A percentile compares a stretch with the other conserved stretches of the same genome.
Evolutionary conservation across 1,140 invertebrate genomes (phyloP).

Genomic region (Andrena cerasifolii): DNA sequence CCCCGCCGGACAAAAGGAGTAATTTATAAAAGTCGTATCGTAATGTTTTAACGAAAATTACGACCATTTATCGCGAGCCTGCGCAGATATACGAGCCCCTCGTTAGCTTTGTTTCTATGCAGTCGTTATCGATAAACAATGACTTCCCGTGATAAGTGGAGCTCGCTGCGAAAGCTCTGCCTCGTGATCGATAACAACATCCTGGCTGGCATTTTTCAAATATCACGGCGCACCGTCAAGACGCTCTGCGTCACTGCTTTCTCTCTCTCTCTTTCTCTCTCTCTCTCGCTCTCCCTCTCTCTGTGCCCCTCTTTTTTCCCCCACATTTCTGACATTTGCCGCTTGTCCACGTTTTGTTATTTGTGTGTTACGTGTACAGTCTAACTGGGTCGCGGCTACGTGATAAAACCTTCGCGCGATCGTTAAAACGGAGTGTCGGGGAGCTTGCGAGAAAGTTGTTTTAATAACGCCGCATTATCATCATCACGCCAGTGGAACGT

Average conservation of each 20-base stretch:
- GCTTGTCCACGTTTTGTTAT: conserved; percentile 12
- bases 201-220: conserved; percentile 35
- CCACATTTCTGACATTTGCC: conserved; percentile 27
- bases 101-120: background rate
- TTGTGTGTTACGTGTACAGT: conserved; percentile 5
- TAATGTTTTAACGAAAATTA: background rate
- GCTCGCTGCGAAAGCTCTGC: background rate
- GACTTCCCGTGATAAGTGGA: background rate
- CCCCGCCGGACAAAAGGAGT: background rate
- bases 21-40: background rate
- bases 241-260: background rate
- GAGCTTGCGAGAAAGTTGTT: conserved; percentile 19
- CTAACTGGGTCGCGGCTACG: conserved; percentile 24
- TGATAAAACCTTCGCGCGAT: conserved; percentile 25
- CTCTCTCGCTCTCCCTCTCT: too few relatives aligned
- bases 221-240: background rate
- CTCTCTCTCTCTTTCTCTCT: too few relatives aligned
- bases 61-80: background rate
- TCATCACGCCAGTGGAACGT: background rate
- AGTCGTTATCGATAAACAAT: background rate
- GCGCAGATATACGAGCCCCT: too few relatives aligned
- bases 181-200: background rate
- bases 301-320: too few relatives aligned
- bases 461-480: conserved; percentile 29
- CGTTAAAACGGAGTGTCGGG: conserved; percentile 20